These are phyloP conservation scores for Diorhabda elongata DNA, from an alignment of 1,140 invertebrate genomes.

Conservation along the genomic window DNA sequence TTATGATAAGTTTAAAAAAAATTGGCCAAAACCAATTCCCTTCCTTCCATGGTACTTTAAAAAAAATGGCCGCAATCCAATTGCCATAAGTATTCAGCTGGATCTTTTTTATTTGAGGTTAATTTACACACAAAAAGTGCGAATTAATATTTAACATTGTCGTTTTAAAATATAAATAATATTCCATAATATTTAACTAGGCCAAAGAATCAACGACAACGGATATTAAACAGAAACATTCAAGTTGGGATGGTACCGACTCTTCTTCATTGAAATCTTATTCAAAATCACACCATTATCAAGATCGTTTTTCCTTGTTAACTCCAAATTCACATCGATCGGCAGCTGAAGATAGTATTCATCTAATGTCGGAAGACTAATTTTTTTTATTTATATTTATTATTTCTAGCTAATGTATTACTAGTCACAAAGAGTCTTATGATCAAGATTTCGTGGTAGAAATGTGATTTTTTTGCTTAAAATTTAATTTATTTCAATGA, in stretches of 20 bases:
- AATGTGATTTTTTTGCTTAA: too few relatives aligned
- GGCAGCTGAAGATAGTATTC: slow-evolving; percentile 42
- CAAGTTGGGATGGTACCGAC: slow-evolving; percentile 39
- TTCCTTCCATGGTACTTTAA: too few relatives aligned
- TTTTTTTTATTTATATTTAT: background rate
- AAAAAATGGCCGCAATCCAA: too few relatives aligned
- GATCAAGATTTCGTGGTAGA: too few relatives aligned
- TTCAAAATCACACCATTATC: slow-evolving; percentile 36
- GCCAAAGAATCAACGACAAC: slow-evolving; percentile 37
- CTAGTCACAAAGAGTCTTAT: background rate
- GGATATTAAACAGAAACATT: slow-evolving; percentile 40
- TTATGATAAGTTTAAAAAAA: too few relatives aligned
- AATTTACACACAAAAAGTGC: too few relatives aligned
- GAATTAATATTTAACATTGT: too few relatives aligned
- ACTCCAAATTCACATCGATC: slow-evolving; percentile 37
- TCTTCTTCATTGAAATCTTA: slow-evolving; percentile 35
- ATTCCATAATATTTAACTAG: slow-evolving; percentile 23
- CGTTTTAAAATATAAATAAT: too few relatives aligned
- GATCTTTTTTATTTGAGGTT: too few relatives aligned
- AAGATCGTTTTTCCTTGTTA: slow-evolving; percentile 43
- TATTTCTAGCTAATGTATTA: background rate
- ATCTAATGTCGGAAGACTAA: slow-evolving; percentile 40
- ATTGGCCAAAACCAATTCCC: too few relatives aligned
- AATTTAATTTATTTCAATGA: too few relatives aligned
- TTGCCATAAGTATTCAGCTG: too few relatives aligned